A percentile compares a stretch with the other conserved stretches of the same genome.
Conservation (phyloP, 2,797 vertebrate genomes). For the Etheostoma perlongum region DNA sequence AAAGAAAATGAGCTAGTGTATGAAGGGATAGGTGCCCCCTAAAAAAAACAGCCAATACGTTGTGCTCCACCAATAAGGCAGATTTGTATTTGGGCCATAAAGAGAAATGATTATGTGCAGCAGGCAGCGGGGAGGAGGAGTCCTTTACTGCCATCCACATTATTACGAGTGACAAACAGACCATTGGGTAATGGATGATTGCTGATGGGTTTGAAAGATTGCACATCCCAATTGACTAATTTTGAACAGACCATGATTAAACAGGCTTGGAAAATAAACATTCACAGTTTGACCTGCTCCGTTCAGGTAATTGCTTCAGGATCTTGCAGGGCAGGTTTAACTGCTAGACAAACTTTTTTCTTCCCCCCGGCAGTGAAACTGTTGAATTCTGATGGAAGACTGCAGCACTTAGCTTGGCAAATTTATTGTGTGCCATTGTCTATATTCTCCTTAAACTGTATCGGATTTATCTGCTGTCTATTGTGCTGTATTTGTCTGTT, state of each 20-base stretch:
- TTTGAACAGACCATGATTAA: constrained; percentile 46
- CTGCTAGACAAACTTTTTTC: constrained; percentile 18
- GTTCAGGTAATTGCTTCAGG: constrained; percentile 32
- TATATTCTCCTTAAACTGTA: constrained; percentile 43
- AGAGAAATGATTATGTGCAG: constrained; percentile 62
- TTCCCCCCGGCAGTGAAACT: constrained; percentile 14
- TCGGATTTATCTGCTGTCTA: constrained; percentile 43
- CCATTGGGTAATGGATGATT: constrained; percentile 54
- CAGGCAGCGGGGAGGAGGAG: constrained; percentile 43
- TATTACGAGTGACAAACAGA: constrained; percentile 68
- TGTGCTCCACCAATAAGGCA: constrained; percentile 45
- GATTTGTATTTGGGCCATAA: constrained; percentile 51
- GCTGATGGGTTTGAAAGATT: constrained; percentile 51
- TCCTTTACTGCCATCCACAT: constrained; percentile 58
- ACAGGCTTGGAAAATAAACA: constrained; percentile 53
- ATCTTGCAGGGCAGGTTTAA: constrained; percentile 37
- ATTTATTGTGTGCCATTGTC: constrained; percentile 47
- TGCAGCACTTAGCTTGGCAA: constrained; percentile 33
- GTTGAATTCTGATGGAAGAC: constrained; percentile 45
- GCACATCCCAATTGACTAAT: constrained; percentile 27
- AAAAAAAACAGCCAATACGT: constrained; percentile 45
- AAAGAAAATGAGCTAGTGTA: constrained; percentile 24
- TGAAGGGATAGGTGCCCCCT: constrained; percentile 32
- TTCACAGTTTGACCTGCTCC: constrained; percentile 42
- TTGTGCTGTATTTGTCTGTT: constrained; percentile 38